Evolutionary conservation across 2,113 vertebrate species (phyloP).

Genomic region (Antennarius striatus): DNA sequence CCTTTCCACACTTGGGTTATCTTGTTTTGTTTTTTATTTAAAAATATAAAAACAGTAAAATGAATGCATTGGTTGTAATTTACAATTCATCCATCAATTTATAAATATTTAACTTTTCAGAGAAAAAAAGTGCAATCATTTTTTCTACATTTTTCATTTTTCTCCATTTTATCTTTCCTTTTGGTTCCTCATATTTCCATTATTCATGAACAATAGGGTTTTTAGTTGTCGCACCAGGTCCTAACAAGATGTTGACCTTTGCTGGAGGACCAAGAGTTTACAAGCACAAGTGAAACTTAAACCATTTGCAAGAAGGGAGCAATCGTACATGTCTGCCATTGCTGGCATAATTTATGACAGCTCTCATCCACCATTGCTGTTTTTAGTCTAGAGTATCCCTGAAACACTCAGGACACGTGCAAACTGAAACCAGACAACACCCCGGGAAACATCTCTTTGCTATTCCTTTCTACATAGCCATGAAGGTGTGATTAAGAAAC

Average conservation of each 20-base stretch:
- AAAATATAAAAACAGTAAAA: too few relatives aligned
- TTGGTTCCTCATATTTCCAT: background rate
- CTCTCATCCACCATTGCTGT: slow-evolving; percentile 70
- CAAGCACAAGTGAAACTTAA: slow-evolving; percentile 67
- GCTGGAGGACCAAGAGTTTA: slow-evolving; percentile 50
- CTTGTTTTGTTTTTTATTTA: too few relatives aligned
- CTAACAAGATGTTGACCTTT: slow-evolving; percentile 73
- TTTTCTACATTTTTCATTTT: background rate
- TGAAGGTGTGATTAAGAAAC: background rate
- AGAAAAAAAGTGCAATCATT: too few relatives aligned
- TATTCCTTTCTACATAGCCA: slow-evolving; percentile 42
- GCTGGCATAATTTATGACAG: slow-evolving; percentile 70
- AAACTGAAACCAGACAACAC: slow-evolving; percentile 61
- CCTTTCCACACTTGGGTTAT: too few relatives aligned
- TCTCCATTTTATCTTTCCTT: background rate
- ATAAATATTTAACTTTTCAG: too few relatives aligned
- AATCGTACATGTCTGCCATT: slow-evolving; percentile 71
- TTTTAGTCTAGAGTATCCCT: slow-evolving; percentile 68
- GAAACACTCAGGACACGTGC: slow-evolving; percentile 59
- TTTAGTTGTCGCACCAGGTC: slow-evolving; percentile 43
- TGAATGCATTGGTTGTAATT: too few relatives aligned
- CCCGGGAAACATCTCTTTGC: slow-evolving; percentile 40
- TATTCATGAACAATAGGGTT: slow-evolving; percentile 47
- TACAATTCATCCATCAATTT: too few relatives aligned
- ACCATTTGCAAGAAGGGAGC: slow-evolving; percentile 52